Conservation (phyloP, 1,140 invertebrate species). For the Pantala flavescens region DNA sequence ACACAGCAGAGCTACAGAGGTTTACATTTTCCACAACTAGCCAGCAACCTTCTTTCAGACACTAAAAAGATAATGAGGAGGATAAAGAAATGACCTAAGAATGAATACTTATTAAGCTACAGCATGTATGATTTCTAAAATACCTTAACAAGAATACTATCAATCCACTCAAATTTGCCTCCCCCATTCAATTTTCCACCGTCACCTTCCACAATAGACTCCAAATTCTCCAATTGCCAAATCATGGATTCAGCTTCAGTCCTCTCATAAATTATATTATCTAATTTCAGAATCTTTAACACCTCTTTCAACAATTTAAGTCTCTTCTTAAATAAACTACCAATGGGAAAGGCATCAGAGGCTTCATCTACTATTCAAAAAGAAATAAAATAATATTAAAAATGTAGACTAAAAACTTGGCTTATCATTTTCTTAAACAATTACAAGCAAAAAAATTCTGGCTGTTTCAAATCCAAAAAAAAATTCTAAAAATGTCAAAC, state of each 20-base stretch:
- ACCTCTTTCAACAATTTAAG: constrained; percentile 1
- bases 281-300: background rate
- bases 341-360: background rate
- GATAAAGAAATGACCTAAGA: background rate
- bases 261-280: constrained; percentile 11
- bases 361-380: background rate
- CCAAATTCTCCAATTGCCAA: background rate
- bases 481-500: no score
- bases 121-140: constrained; percentile 15
- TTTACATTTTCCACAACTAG: constrained; percentile 94
- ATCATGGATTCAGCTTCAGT: constrained; percentile 12
- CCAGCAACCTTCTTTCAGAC: constrained; percentile 77
- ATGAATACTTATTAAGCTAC: background rate
- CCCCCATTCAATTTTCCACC: constrained; percentile 49
- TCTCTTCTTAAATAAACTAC: background rate
- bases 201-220: constrained; percentile 27
- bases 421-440: no score
- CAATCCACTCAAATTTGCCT: constrained; percentile 95
- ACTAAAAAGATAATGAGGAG: constrained; percentile 33
- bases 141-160: constrained; percentile 84
- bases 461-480: no score
- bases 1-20: constrained; percentile 88
- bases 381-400: background rate
- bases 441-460: no score
- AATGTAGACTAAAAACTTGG: no score